Evolutionary conservation across 2,888 invertebrate species (phyloP).

Genomic region (Coenonympha glycerion): DNA sequence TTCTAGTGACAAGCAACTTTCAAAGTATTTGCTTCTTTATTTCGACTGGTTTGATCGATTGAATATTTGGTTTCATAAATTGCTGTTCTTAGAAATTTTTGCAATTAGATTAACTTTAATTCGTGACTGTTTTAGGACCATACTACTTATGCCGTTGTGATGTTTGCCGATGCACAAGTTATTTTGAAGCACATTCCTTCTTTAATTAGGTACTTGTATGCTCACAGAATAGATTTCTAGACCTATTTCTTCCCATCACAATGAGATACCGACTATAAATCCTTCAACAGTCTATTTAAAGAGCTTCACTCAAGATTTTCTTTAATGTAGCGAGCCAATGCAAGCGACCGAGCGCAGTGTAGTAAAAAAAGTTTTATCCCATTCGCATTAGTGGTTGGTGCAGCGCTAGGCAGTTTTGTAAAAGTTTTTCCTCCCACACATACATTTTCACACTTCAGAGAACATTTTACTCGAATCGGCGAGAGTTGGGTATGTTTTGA

Average conservation of each 20-base stretch:
- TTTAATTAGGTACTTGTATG: too few relatives aligned
- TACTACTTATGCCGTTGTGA: too few relatives aligned
- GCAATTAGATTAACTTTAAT: too few relatives aligned
- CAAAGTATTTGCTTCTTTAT: too few relatives aligned
- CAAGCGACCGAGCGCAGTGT: not conserved
- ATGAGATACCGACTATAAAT: not conserved
- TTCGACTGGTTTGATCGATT: too few relatives aligned
- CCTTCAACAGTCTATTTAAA: not conserved
- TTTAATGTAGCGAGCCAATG: constrained; percentile 3
- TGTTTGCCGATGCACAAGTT: too few relatives aligned
- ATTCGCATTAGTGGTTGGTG: constrained; percentile 15
- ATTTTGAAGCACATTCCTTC: too few relatives aligned
- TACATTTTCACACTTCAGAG: constrained; percentile 8
- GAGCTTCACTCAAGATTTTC: not conserved
- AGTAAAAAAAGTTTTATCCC: constrained; percentile 11
- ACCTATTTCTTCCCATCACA: not conserved
- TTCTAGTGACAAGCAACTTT: too few relatives aligned
- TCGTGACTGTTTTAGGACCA: too few relatives aligned
- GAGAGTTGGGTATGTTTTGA: not conserved
- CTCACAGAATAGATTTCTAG: too few relatives aligned
- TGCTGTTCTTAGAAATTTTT: too few relatives aligned
- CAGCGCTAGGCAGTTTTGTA: not conserved
- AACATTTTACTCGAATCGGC: constrained; percentile 7
- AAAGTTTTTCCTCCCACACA: constrained; percentile 7
- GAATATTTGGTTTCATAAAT: too few relatives aligned